A percentile compares a stretch with the other conserved stretches of the same genome.
Evolutionary conservation across 2,888 invertebrate genomes (phyloP).

Genomic region (Lissocephala sabroskyi): DNA sequence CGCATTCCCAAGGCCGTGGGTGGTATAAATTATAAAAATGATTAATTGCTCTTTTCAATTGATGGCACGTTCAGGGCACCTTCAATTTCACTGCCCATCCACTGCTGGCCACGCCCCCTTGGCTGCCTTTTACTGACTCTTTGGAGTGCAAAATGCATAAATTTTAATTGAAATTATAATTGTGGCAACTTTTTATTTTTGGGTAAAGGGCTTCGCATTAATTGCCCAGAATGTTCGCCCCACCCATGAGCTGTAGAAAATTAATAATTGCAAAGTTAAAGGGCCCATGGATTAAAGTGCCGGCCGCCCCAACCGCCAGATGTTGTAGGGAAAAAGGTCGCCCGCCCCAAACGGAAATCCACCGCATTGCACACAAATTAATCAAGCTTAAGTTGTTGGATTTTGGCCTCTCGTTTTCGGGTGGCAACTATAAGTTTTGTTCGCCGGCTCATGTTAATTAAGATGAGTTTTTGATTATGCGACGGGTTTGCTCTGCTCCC

Average conservation of each 20-base stretch:
- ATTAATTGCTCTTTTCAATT: slow-evolving; percentile 45
- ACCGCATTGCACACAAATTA: slow-evolving; percentile 17
- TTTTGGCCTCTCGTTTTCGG: no score
- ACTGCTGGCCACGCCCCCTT: neutral
- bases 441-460: slow-evolving; percentile 54
- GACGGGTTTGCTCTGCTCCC: neutral
- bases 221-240: neutral
- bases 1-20: neutral
- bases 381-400: slow-evolving; percentile 20
- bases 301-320: no score
- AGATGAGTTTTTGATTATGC: slow-evolving; percentile 53
- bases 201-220: slow-evolving; percentile 8
- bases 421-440: no score
- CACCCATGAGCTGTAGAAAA: no score
- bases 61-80: no score
- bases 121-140: no score
- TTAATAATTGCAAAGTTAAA: no score
- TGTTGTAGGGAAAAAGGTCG: no score
- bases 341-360: neutral
- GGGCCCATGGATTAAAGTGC: no score
- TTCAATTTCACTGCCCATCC: slow-evolving; percentile 10
- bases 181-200: slow-evolving; percentile 7
- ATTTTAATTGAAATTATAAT: slow-evolving; percentile 29
- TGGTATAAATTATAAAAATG: slow-evolving; percentile 49
- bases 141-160: neutral